Base-by-base conservation (phyloP, 1,140 invertebrate genomes). In the Holotrichia oblita region DNA sequence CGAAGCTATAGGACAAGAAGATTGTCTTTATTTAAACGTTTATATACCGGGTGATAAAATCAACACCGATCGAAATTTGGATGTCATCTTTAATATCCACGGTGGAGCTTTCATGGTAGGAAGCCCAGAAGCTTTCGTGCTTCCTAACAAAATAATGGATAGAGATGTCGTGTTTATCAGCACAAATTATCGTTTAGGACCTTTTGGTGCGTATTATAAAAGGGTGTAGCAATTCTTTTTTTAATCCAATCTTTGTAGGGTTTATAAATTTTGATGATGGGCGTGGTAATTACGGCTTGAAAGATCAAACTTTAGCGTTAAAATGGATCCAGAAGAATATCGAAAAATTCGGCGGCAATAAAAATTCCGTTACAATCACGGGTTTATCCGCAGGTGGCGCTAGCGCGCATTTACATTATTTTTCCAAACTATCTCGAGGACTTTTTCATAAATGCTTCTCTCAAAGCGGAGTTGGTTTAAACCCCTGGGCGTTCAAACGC, bases 111-210 rank as follows among this genome's bases (percentile, higher is more conserved):
- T 89, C 82, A 89, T 89, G 85, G 88, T 87, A 64, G 91, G 91
- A 12, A 42, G 0, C 76, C 80, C 74, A 69, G 14, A 20, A 40
- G 75, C 73, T 48, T 78, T 81, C 87, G 87, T 2, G 88, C 91
- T 0, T 83, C 87, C 7, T 6, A 87, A 89, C 79, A 86, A 89
- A 80, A 77, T 93, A 0, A 89, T 93, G 87, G 89, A 88, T 20
- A 79, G 88, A 48, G 88, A 92, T 79, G 83, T 92, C 9, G 89
- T 93, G 6, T 85, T 90, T 24, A 92, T 93, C 0, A 91, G 88
- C 3, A 84, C 93, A 0, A 92, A 91, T 83, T 93, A 92, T 83
- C 84, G 92, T 12, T 81, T 93, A n/a, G 91, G 91, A 27, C 87
- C 89, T 1, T 81, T 92, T 34, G 91, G 89, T 86, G 27, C 2